A percentile compares a stretch with the other conserved stretches of the same genome.
phyloP scores from a whole-genome alignment of 2,797 vertebrate species.

The Xenops minutus region DNA sequence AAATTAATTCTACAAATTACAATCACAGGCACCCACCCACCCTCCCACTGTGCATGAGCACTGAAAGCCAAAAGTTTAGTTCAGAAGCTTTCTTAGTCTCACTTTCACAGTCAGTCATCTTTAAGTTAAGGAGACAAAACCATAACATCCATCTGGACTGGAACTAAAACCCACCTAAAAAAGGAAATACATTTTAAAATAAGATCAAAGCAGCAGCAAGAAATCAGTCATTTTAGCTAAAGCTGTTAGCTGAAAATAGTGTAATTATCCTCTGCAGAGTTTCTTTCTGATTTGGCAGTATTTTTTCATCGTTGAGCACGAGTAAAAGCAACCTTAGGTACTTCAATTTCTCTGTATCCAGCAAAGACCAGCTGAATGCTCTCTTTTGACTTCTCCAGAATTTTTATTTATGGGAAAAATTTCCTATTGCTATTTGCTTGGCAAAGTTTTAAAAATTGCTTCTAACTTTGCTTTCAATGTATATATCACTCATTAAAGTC shows the following conservation, averaged over 20 bases:
- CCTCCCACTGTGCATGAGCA: background rate
- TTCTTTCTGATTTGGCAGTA: background rate
- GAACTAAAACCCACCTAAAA: background rate
- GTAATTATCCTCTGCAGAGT: background rate
- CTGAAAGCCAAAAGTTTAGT: background rate
- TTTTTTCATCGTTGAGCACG: background rate
- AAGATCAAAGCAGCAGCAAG: background rate
- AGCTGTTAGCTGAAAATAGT: background rate
- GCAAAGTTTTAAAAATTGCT: background rate
- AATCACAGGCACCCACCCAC: rapidly evolving
- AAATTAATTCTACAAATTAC: background rate
- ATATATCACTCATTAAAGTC: background rate
- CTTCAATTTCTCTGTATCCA: background rate
- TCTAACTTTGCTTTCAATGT: background rate
- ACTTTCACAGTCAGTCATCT: background rate
- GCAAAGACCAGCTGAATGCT: background rate
- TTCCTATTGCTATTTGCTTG: background rate
- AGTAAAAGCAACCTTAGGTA: background rate
- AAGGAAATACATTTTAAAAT: background rate
- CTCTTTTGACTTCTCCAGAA: background rate
- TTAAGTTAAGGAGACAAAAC: background rate
- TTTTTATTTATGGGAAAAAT: background rate
- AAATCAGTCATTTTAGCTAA: background rate
- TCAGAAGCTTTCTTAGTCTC: background rate
- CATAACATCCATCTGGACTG: background rate